Conservation (phyloP, 2,113 vertebrate genomes). For the human (Homo sapiens) region GRCh38 chr15:33099501-33100000, state of each 20-base stretch:
- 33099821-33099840: neutral
- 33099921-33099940: neutral
- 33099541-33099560: neutral
- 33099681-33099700: neutral
- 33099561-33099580: neutral
- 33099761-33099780: slow-evolving; percentile 24
- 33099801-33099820: neutral
- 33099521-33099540: neutral
- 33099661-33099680: neutral
- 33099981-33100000: neutral
- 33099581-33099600: neutral
- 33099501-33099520: neutral
- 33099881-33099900: neutral
- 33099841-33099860: neutral
- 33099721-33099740: neutral
- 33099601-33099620: slow-evolving; percentile 11
- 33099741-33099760: slow-evolving; percentile 17
- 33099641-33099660: neutral
- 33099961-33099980: neutral
- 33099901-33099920: neutral
- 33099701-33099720: neutral
- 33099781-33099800: slow-evolving; percentile 17
- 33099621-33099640: slow-evolving; percentile 19
- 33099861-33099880: neutral
- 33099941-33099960: neutral